Percentiles rank a stretch among this genome's conserved stretches.
phyloP scores from a whole-genome alignment of 1,140 invertebrate species.

The Brachionus paranguensis region DNA sequence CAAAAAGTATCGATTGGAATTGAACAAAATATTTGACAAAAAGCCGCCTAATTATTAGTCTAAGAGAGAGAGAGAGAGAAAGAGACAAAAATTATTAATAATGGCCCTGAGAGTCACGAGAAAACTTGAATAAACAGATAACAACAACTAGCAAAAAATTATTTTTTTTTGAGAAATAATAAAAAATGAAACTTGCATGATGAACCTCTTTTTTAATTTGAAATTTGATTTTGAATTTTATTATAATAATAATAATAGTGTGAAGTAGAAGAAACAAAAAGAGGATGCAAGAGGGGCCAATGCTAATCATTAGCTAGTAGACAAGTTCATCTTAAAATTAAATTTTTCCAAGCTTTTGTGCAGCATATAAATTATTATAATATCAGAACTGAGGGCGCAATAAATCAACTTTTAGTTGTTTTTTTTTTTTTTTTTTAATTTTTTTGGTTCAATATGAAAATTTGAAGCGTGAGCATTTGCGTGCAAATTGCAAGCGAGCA shows the following conservation, averaged over 20 bases:
- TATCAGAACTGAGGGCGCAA: not conserved
- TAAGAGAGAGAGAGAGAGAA: not conserved
- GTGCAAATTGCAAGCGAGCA: not conserved
- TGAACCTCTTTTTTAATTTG: conserved; percentile 14
- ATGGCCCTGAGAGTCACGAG: not conserved
- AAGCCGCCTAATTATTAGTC: not conserved
- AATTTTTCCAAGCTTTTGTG: not conserved
- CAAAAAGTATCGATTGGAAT: not conserved
- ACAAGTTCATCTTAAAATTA: not conserved
- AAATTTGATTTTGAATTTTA: conserved; percentile 22
- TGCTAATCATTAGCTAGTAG: no score
- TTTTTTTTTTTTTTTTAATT: not conserved
- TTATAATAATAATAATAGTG: not conserved
- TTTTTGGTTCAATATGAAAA: not conserved
- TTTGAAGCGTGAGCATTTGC: not conserved
- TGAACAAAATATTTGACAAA: not conserved
- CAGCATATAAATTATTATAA: conserved; percentile 29
- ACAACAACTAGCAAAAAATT: not conserved
- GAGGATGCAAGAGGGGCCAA: not conserved
- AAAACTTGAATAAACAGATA: not conserved
- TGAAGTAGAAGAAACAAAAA: not conserved
- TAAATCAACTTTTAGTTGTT: not conserved
- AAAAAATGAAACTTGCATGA: conserved; percentile 14
- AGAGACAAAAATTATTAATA: not conserved
- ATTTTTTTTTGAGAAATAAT: not conserved